These are phyloP conservation scores for Parambassis ranga DNA, from an alignment of 2,797 vertebrate genomes.

Conservation along the genomic window DNA sequence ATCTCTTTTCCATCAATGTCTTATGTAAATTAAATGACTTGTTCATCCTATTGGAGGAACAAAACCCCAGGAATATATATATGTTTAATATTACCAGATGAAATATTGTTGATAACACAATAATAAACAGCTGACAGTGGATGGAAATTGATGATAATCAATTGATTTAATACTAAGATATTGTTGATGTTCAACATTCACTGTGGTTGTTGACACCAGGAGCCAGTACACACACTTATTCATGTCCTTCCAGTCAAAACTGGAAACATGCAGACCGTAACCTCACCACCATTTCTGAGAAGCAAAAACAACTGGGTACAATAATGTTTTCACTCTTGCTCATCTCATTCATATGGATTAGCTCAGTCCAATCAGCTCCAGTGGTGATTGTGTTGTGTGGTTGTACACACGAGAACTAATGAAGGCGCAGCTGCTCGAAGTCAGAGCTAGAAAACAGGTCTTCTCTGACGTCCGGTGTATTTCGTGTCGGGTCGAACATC, in stretches of 20 bases:
- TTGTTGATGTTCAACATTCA: not conserved
- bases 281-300: not conserved
- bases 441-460: constrained; percentile 85
- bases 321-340: constrained; percentile 16
- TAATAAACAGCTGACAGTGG: not conserved
- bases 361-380: constrained; percentile 28
- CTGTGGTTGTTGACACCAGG: not conserved
- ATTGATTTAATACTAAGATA: not conserved
- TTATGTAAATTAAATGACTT: too few relatives aligned
- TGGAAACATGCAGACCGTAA: not conserved
- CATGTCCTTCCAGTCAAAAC: not conserved
- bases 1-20: not conserved
- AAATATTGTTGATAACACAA: not conserved
- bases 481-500: constrained; percentile 91
- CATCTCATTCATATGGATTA: constrained; percentile 36
- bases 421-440: constrained; percentile 37
- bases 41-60: not conserved
- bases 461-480: constrained; percentile 91
- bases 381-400: not conserved
- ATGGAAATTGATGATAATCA: too few relatives aligned
- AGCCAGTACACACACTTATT: not conserved
- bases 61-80: not conserved
- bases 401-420: constrained; percentile 4
- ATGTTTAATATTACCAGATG: not conserved
- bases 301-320: constrained; percentile 8